Conservation (phyloP, 1,140 invertebrate species). For the Plectus sambesii region DNA sequence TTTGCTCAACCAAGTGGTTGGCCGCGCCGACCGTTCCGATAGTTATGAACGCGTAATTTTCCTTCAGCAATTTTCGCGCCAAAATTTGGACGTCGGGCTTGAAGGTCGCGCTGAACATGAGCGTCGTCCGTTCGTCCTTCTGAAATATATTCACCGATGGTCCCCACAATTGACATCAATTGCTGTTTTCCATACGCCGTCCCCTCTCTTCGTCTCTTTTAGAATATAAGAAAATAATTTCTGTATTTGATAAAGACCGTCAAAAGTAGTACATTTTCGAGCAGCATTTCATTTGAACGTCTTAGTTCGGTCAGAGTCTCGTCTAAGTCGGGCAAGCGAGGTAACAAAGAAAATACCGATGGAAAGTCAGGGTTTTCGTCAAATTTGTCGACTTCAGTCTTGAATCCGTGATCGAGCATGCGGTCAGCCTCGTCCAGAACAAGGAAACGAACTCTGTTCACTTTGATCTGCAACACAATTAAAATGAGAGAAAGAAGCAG, state of each 20-base stretch:
- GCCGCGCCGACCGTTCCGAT: conserved; percentile 22
- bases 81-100: conserved; percentile 50
- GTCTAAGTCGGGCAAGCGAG: not conserved
- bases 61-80: conserved; percentile 49
- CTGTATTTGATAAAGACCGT: no score
- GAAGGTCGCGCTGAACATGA: conserved; percentile 55
- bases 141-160: no score
- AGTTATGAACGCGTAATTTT: conserved; percentile 29
- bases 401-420: conserved; percentile 67
- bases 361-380: conserved; percentile 21
- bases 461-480: no score
- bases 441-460: conserved; percentile 63
- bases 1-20: no score
- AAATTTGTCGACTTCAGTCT: conserved; percentile 30
- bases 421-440: conserved; percentile 90
- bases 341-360: conserved; percentile 15
- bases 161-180: no score
- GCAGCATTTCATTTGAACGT: no score
- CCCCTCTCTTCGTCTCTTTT: no score
- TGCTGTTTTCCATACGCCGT: no score
- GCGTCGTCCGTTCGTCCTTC: conserved; percentile 49
- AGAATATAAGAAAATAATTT: no score
- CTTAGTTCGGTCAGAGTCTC: no score
- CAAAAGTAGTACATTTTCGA: no score
- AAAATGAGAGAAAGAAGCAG: no score